phyloP scores from a whole-genome alignment of 1,140 invertebrate species.

The Ectropis grisescens region DNA sequence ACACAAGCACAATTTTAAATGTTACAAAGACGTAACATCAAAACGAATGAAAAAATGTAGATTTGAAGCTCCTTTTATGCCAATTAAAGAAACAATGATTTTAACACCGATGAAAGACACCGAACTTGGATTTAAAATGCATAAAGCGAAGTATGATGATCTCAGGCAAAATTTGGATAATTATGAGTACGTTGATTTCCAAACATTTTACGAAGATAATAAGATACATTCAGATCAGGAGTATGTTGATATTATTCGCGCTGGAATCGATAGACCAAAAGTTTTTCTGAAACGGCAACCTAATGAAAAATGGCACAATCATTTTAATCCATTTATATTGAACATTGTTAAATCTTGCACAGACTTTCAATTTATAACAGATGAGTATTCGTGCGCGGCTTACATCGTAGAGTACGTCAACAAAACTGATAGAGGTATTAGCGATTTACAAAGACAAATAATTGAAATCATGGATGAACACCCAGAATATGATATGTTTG shows the following conservation, averaged over 20 bases:
- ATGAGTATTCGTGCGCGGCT: constrained; percentile 16
- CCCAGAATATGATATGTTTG: constrained; percentile 14
- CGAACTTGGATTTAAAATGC: neutral
- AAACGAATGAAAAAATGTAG: constrained; percentile 6
- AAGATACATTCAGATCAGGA: constrained; percentile 8
- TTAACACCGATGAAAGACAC: constrained; percentile 11
- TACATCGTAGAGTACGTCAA: constrained; percentile 18
- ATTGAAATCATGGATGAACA: constrained; percentile 17
- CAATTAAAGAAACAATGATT: constrained; percentile 7
- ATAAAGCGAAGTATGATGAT: neutral
- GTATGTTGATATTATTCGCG: constrained; percentile 7
- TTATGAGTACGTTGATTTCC: constrained; percentile 6
- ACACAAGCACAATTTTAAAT: constrained; percentile 16
- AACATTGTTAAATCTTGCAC: constrained; percentile 12
- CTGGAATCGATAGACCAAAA: constrained; percentile 5
- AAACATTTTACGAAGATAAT: constrained; percentile 6
- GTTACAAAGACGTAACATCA: constrained; percentile 7
- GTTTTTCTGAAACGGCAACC: constrained; percentile 5
- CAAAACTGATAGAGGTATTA: constrained; percentile 14
- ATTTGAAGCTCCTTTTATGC: constrained; percentile 18
- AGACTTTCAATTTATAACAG: constrained; percentile 16
- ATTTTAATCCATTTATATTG: constrained; percentile 18
- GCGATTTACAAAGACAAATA: constrained; percentile 16
- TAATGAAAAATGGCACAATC: constrained; percentile 15
- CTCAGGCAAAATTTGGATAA: constrained; percentile 7